phyloP scores from a whole-genome alignment of 1,140 invertebrate species.

The Acromyrmex heyeri region DNA sequence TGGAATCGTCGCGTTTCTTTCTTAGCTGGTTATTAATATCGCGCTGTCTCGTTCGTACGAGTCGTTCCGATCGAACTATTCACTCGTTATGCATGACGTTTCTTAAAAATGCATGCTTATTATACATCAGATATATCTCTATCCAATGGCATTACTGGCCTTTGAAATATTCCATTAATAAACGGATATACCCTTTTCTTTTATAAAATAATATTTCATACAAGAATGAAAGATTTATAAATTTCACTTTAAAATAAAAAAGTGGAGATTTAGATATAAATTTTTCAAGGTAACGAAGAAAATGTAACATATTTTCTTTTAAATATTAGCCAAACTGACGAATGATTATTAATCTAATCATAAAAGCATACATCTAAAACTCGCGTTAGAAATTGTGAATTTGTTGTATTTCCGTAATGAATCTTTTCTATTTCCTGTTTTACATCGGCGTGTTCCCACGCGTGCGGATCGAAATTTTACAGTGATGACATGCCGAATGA shows the following conservation, averaged over 20 bases:
- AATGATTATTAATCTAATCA: not conserved
- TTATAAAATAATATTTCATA: not conserved
- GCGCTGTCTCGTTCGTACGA: slow-evolving; percentile 15
- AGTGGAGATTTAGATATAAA: not conserved
- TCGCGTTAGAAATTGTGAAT: not conserved
- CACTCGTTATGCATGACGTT: slow-evolving; percentile 16
- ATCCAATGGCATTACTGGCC: not conserved
- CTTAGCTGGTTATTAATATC: slow-evolving; percentile 73
- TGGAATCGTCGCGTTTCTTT: slow-evolving; percentile 74
- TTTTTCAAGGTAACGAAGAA: not conserved
- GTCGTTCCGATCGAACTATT: slow-evolving; percentile 50
- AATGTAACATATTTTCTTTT: not conserved
- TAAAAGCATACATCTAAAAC: not conserved
- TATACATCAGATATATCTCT: not conserved
- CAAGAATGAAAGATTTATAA: not conserved
- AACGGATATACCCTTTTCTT: not conserved
- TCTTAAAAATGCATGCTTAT: slow-evolving; percentile 33
- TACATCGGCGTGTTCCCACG: not conserved
- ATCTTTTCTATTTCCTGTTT: not conserved
- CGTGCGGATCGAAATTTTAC: slow-evolving; percentile 19
- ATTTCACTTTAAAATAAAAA: not conserved
- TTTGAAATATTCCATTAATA: not conserved
- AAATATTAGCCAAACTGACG: too few species aligned
- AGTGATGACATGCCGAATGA: slow-evolving; percentile 21
- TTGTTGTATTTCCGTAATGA: not conserved